phyloP scores from a whole-genome alignment of 2,113 vertebrate species.

The Isurus oxyrinchus region DNA sequence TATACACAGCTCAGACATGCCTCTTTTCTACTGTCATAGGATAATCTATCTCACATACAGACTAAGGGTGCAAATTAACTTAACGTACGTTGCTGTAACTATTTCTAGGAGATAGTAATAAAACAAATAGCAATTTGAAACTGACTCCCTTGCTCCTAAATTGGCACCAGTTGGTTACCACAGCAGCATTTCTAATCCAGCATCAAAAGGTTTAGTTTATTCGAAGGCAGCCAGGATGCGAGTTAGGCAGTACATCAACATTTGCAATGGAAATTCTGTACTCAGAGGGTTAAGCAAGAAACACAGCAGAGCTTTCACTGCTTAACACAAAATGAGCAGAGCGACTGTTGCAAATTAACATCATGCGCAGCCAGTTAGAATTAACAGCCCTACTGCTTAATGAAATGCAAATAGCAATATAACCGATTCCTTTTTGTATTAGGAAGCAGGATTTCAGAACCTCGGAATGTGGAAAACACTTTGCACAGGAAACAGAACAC shows the following conservation, averaged over 20 bases:
- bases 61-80: background rate
- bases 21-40: background rate
- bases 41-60: background rate
- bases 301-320: background rate
- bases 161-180: background rate
- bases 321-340: constrained; percentile 12
- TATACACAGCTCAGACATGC: background rate
- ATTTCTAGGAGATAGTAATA: background rate
- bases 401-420: constrained; percentile 3
- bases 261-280: background rate
- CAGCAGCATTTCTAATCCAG: background rate
- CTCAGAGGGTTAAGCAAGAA: background rate
- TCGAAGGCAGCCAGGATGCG: no score
- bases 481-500: background rate
- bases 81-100: background rate
- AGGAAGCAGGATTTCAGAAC: background rate
- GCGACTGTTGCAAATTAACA: constrained; percentile 20
- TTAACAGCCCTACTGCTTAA: constrained; percentile 12
- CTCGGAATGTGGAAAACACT: background rate
- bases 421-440: background rate
- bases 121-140: background rate
- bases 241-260: background rate
- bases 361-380: constrained; percentile 13
- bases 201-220: background rate
- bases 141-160: background rate